Base-by-base conservation (phyloP, 1,140 invertebrate species). In the Eriocheir sinensis region DNA sequence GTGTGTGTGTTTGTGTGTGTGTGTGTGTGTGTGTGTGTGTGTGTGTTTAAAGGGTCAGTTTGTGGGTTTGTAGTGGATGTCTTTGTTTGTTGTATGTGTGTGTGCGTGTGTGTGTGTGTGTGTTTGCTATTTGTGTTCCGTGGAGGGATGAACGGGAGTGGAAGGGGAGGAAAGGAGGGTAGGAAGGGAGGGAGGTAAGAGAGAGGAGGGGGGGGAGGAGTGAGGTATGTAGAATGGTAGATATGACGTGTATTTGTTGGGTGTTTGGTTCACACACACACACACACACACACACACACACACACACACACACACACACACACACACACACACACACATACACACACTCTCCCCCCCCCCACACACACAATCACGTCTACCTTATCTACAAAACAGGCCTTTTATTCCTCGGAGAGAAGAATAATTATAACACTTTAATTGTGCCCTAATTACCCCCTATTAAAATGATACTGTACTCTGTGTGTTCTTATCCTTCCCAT, bases 301-400 rank as follows among this genome's bases (percentile, higher is more conserved):
- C 60, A 72, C 60, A 72, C 60, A 72, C 60, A 72, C 60, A 72
- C 60, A 72, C 17, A 27, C 60, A 72, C 60, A 72, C 60, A 53
- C 60, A 72, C 60, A 72, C 60, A 72, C 60, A 72, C 60, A 72
- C 60, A 72, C 60, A 72, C 60, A 60, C 53, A 60, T 21, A 60
- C 53, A 27, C 53, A 21, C 60, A 72, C 21, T n/a, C 60, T n/a
- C 27, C 60, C 9, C 53, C n/a, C 60, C 27, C 60, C 9, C 53
- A 60, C 53, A 60, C 53, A 27, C 53, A 21, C 60, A 72, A n/a
- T n/a, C 60, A 72, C 60, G 60, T 72, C 21, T 21, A 8, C 60
- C 60, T n/a, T n/a, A 72, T 72, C 0, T 72, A 72, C n/a, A 27
- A 72, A n/a, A 1, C 60, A 72, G n/a, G 60, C 21, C 60, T 72